These are phyloP conservation scores for Cheirogaleus medius DNA, from an alignment of 2,113 vertebrate genomes.

Conservation along the genomic window DNA sequence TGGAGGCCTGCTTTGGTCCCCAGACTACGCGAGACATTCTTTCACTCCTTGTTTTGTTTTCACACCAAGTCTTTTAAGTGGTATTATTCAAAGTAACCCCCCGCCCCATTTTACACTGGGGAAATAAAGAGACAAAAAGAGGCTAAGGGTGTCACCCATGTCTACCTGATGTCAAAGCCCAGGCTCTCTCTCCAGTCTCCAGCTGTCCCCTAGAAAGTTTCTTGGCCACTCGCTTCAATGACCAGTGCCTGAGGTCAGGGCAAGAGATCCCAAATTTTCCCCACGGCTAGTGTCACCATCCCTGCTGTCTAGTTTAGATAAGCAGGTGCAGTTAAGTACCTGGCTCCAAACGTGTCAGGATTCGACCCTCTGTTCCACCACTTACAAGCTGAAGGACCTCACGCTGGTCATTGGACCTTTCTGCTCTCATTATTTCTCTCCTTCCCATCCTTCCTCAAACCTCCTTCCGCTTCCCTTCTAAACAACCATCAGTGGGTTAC, in stretches of 20 bases:
- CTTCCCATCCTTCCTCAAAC: not conserved
- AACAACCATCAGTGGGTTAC: not conserved
- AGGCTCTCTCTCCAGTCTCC: not conserved
- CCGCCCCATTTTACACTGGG: not conserved
- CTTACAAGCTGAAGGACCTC: not conserved
- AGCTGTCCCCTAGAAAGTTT: not conserved
- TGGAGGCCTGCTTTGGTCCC: not conserved
- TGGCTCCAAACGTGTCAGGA: not conserved
- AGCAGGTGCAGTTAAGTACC: not conserved
- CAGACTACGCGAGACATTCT: too few species aligned
- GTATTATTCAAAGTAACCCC: accelerated
- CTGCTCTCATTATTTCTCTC: accelerated
- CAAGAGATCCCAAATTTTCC: not conserved
- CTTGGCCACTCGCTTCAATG: too few species aligned
- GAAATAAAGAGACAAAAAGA: not conserved
- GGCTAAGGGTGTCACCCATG: too few species aligned
- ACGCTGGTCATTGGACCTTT: not conserved
- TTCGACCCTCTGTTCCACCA: not conserved
- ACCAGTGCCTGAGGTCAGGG: not conserved
- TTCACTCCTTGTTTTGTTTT: not conserved
- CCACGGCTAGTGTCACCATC: not conserved
- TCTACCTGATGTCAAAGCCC: not conserved
- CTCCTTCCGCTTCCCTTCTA: not conserved
- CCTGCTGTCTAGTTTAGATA: not conserved
- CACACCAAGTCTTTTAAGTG: not conserved